These are phyloP conservation scores for Drosophila lutescens DNA, from an alignment of 2,888 invertebrate species.

Conservation along the genomic window DNA sequence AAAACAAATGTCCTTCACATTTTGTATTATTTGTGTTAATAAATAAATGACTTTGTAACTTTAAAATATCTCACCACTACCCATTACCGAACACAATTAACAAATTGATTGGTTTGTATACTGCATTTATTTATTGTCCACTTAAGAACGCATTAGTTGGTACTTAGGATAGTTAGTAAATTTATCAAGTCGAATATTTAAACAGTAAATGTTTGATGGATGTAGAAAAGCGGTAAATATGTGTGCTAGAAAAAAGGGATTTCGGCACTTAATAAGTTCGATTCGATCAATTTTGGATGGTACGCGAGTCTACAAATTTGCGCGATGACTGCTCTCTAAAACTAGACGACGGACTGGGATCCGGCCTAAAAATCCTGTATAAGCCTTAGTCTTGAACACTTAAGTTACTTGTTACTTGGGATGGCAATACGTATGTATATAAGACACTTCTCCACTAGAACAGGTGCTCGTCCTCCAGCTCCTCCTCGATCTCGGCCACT, in stretches of 20 bases:
- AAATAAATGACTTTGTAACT: neutral
- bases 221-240: conserved; percentile 54
- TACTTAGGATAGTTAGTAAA: conserved; percentile 39
- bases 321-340: conserved; percentile 23
- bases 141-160: conserved; percentile 51
- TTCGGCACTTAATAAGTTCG: conserved; percentile 63
- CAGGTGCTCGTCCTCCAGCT: conserved; percentile 60
- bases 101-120: conserved; percentile 19
- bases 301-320: conserved; percentile 21
- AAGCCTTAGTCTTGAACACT: conserved; percentile 53
- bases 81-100: neutral
- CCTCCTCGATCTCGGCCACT: conserved; percentile 7
- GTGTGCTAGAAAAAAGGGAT: conserved; percentile 44
- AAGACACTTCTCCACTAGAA: conserved; percentile 66
- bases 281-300: conserved; percentile 18
- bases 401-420: conserved; percentile 40
- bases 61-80: neutral
- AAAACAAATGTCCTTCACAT: too few species aligned
- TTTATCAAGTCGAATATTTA: conserved; percentile 19
- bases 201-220: conserved; percentile 28
- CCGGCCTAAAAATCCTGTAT: conserved; percentile 36
- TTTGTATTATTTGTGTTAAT: too few species aligned
- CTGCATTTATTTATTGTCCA: conserved; percentile 64
- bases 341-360: conserved; percentile 54
- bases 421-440: conserved; percentile 48